Conservation (phyloP, 2,113 vertebrate genomes). For the Lophotis ruficrista region DNA sequence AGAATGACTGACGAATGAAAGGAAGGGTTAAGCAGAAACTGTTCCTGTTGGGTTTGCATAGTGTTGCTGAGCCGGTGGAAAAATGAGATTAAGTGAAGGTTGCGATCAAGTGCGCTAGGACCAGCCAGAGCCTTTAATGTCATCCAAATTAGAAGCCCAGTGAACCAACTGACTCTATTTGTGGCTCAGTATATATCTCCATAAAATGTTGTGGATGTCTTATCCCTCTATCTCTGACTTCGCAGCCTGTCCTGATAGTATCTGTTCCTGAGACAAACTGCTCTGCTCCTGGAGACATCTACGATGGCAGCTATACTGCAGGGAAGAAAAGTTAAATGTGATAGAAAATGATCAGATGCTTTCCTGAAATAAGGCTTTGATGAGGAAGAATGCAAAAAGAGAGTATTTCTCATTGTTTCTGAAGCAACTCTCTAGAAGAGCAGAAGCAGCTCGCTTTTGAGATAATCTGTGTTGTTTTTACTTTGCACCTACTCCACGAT, state of each 20-base stretch:
- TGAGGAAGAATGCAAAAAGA: background rate
- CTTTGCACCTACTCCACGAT: background rate
- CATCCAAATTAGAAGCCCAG: background rate
- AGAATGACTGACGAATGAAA: background rate
- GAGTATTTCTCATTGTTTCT: background rate
- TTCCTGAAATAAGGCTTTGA: background rate
- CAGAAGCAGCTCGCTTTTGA: background rate
- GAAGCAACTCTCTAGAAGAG: background rate
- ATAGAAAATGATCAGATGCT: background rate
- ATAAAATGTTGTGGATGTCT: background rate
- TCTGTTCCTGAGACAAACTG: background rate
- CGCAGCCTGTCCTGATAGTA: background rate
- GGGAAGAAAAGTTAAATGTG: background rate
- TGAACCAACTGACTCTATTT: background rate
- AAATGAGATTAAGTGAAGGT: background rate
- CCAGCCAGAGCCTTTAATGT: background rate
- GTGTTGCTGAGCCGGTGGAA: background rate
- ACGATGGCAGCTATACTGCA: fast-evolving
- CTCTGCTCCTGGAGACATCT: background rate
- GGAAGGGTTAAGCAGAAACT: background rate
- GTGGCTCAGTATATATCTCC: background rate
- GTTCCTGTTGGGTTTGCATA: background rate
- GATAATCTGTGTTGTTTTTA: background rate
- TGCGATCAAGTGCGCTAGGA: background rate
- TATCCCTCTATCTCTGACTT: background rate